phyloP scores from a whole-genome alignment of 2,113 vertebrate genomes.

The Maccullochella peelii region DNA sequence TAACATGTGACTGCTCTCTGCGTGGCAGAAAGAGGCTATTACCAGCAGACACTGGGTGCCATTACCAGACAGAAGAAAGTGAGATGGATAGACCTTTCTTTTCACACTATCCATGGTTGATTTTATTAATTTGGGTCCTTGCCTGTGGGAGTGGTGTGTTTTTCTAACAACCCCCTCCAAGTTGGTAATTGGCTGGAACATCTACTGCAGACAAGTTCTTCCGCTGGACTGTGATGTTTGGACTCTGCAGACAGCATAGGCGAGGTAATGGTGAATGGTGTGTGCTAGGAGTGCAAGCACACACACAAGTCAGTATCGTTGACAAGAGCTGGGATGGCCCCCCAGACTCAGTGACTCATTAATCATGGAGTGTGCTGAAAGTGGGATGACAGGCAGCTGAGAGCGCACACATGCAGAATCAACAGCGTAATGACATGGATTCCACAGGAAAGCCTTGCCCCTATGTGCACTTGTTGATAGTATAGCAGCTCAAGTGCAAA shows the following conservation, averaged over 20 bases:
- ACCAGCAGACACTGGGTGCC: slow-evolving; percentile 59
- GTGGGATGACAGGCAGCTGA: slow-evolving; percentile 48
- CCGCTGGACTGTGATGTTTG: slow-evolving; percentile 26
- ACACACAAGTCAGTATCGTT: slow-evolving; percentile 30
- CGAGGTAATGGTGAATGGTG: not conserved
- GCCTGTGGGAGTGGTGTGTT: slow-evolving; percentile 63
- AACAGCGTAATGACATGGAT: slow-evolving; percentile 48
- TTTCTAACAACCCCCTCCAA: slow-evolving; percentile 56
- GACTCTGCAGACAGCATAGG: slow-evolving; percentile 16
- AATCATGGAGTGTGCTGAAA: slow-evolving; percentile 58
- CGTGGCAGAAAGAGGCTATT: slow-evolving; percentile 64
- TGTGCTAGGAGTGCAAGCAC: slow-evolving; percentile 22
- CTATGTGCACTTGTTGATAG: slow-evolving; percentile 23
- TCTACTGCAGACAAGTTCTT: slow-evolving; percentile 20
- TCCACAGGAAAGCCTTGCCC: slow-evolving; percentile 17
- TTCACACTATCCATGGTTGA: slow-evolving; percentile 45
- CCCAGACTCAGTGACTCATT: slow-evolving; percentile 67
- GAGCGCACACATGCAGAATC: slow-evolving; percentile 58
- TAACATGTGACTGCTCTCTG: slow-evolving; percentile 63
- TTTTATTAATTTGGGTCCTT: slow-evolving; percentile 66
- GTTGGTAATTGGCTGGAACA: slow-evolving; percentile 65
- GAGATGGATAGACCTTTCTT: slow-evolving; percentile 63
- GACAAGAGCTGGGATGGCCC: slow-evolving; percentile 49
- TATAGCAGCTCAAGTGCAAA: slow-evolving; percentile 38
- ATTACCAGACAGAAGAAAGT: slow-evolving; percentile 66